phyloP scores from a whole-genome alignment of 2,888 invertebrate species.

The Calliscelio sp. region DNA sequence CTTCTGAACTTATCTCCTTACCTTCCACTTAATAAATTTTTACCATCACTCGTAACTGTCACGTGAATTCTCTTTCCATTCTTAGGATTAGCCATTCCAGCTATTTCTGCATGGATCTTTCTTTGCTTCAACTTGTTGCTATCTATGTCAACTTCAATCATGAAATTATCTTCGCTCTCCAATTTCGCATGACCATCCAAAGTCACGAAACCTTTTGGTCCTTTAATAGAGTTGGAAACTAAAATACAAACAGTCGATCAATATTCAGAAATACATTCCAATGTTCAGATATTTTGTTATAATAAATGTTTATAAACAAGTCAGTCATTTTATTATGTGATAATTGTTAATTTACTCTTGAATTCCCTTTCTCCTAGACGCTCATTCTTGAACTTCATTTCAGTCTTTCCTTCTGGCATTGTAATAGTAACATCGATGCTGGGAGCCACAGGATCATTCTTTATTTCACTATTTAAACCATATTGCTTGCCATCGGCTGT shows the following conservation, averaged over 20 bases:
- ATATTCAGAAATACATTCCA: no score
- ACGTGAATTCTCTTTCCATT: constrained; percentile 89
- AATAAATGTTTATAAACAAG: no score
- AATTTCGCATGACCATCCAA: constrained; percentile 86
- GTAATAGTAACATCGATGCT: constrained; percentile 86
- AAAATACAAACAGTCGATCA: constrained; percentile 3
- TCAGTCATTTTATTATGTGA: no score
- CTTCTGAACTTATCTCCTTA: no score
- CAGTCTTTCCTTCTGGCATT: constrained; percentile 87
- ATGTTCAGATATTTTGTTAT: no score
- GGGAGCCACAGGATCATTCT: constrained; percentile 87
- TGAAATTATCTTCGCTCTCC: constrained; percentile 89
- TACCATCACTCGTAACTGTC: constrained; percentile 88
- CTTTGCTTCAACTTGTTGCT: constrained; percentile 89
- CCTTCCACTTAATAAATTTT: constrained; percentile 91
- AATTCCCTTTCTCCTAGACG: constrained; percentile 88
- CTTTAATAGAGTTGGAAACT: constrained; percentile 61
- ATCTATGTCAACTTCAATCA: constrained; percentile 88
- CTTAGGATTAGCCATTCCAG: constrained; percentile 88
- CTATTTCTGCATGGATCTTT: constrained; percentile 89
- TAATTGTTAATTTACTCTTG: constrained; percentile 85
- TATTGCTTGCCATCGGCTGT: constrained; percentile 88
- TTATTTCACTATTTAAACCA: constrained; percentile 87
- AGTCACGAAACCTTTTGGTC: constrained; percentile 86
- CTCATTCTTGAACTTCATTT: constrained; percentile 85